A percentile compares a stretch with the other conserved stretches of the same genome.
Conservation (phyloP, 2,797 vertebrate genomes). For the Silurus lanzhouensis region DNA sequence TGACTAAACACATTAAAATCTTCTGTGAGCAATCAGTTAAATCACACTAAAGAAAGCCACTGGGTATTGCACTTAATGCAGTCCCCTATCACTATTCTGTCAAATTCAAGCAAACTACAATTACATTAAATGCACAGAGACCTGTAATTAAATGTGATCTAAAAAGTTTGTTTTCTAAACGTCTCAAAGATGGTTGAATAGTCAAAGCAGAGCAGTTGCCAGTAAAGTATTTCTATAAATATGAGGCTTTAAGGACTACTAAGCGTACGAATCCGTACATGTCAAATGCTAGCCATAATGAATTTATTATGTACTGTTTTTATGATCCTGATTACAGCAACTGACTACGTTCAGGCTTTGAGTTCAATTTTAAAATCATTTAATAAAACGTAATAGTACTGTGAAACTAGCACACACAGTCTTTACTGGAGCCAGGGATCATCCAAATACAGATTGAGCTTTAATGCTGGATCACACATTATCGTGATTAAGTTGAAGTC, state of each 20-base stretch:
- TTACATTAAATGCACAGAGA: not conserved
- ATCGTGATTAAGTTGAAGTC: conserved; percentile 5
- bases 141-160: not conserved
- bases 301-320: not conserved
- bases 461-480: conserved; percentile 6
- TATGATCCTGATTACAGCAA: not conserved
- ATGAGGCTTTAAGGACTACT: not conserved
- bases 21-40: not conserved
- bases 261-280: not conserved
- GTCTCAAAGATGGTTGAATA: not conserved
- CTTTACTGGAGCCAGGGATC: not conserved
- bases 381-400: not conserved
- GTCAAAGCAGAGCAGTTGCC: not conserved
- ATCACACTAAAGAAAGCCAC: not conserved
- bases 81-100: not conserved
- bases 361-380: not conserved
- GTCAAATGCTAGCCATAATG: not conserved
- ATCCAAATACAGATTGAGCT: not conserved
- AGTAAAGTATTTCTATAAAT: not conserved
- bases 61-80: not conserved
- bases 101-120: not conserved
- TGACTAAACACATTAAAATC: not conserved
- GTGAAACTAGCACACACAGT: not conserved
- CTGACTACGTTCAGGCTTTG: not conserved
- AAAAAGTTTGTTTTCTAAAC: not conserved